Base-by-base conservation (phyloP, 2,888 invertebrate genomes). In the Napeogenes sylphis region DNA sequence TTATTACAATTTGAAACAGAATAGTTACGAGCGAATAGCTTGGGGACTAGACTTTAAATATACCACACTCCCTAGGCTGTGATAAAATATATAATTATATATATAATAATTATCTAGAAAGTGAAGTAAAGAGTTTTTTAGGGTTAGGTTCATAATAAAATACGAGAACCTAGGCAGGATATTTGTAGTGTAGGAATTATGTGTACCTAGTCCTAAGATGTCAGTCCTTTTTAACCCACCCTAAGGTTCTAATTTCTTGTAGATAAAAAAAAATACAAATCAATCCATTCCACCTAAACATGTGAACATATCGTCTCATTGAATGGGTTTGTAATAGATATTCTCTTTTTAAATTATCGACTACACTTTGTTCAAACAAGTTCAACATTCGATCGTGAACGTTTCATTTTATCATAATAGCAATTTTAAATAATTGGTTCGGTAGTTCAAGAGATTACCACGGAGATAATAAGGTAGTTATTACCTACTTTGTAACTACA, bases 1-100 rank as follows among this genome's bases (percentile, higher is more conserved):
- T 47, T 58, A 62, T 63, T 47, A 59, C 61, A 63, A 59, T 65
- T 71, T 70, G 64, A 42, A 42, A 42, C 42, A 12, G 42, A 42
- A 42, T 42, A 42, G 42, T 42, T 42, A 10, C 42, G 42, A 42
- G 8, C 8, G 42, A 42, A 10, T 42, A 2, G 42, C 42, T 38
- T 10, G 42, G 12, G 8, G 42, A 3, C 42, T 42, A 8, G 42
- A 5, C 42, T 42, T 42, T 10, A 8, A 10, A 42, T 42, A 42
- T 42, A 42, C 6, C 6, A 35, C 8, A 42, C 8, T 42, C 8
- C 8, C 10, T 6, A 42, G 12, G 10, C 42, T 10, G 38, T 6
- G 10, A 42, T 42, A 42, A 42, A 42, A 42, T 42, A 10, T 42
- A 10, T 38, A 6, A 38, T 42, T 2, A 42, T 12, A 42, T 10